Conservation (phyloP, 92 coral and sea anemone genomes). For the Paramuricea clavata region DNA sequence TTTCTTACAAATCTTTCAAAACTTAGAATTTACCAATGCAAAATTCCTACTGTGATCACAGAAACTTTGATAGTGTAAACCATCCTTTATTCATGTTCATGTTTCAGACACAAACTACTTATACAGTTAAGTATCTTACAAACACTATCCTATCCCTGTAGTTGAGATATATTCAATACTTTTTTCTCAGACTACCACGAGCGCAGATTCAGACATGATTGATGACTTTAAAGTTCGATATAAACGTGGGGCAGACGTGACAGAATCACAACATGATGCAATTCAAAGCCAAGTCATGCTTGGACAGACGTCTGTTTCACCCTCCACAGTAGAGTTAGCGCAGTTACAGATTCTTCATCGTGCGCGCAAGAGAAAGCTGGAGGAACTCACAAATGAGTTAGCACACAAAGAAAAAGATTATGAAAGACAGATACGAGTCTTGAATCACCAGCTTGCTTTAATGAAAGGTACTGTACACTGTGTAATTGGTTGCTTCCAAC, state of each 20-base stretch:
- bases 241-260: conserved; percentile 22
- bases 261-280: conserved; percentile 14
- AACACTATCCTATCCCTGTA: too few relatives aligned
- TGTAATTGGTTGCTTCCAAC: not conserved
- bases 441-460: conserved; percentile 85
- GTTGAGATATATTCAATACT: too few relatives aligned
- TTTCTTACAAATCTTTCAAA: too few relatives aligned
- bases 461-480: conserved; percentile 73
- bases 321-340: conserved; percentile 51
- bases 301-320: not conserved
- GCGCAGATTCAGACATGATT: not conserved
- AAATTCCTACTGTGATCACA: too few relatives aligned
- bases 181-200: not conserved
- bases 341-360: conserved; percentile 92
- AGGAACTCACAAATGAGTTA: conserved; percentile 80
- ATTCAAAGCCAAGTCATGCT: conserved; percentile 9
- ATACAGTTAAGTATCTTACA: too few relatives aligned
- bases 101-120: too few relatives aligned
- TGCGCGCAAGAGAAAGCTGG: conserved; percentile 93
- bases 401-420: conserved; percentile 89
- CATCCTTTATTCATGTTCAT: too few relatives aligned
- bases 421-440: conserved; percentile 84
- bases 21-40: too few relatives aligned
- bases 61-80: too few relatives aligned
- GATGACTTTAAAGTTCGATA: conserved; percentile 1